Evolutionary conservation across 2,888 invertebrate genomes (phyloP), one percentile per base, ranked within the genome.

Genomic region (Tetranychus piercei): DNA sequence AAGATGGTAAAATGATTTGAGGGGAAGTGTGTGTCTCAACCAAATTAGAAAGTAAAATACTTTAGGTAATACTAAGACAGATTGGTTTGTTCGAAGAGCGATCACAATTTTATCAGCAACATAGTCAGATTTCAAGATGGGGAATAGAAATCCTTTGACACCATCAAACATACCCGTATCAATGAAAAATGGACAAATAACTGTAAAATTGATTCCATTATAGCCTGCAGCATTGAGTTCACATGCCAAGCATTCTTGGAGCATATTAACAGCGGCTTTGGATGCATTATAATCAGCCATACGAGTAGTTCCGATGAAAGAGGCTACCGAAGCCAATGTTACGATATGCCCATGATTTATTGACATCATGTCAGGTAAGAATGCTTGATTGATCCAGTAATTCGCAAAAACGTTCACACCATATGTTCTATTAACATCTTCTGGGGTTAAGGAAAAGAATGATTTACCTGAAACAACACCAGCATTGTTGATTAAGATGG

Each of bases 101-200:
- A 87, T 85, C 77, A 94, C 86, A 73, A 92, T 87, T 79, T 89
- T 87, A 80, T 91, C 89, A 4, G 91, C 92, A 8, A 92, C 94
- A 80, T 91, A 88, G 79, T 91, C 89, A 0, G 92, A 88, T 81
- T 89, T 89, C 81, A 93, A 83, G 74, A 88, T 88, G 6, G 90
- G 88, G 1, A 74, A 44, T 82, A 90, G 85, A 74, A 75, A 90
- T 84, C 66, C 88, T 88, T 43, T 91, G 43, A 92, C 92, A 79
- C 93, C 90, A 76, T 90, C 90, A 82, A 97, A 96, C 94, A 97
- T 94, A 80, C 95, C 95, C 1, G 96, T 96, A 82, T 94, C 90
- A 79, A 96, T 94, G 82, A 91, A 95, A 84, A 89, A 94, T 1
- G 96, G 96, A 82, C 94, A 95, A 78, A 96, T 88, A 66, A 90